phyloP scores from a whole-genome alignment of 2,797 vertebrate genomes.

The Pelochelys cantorii region DNA sequence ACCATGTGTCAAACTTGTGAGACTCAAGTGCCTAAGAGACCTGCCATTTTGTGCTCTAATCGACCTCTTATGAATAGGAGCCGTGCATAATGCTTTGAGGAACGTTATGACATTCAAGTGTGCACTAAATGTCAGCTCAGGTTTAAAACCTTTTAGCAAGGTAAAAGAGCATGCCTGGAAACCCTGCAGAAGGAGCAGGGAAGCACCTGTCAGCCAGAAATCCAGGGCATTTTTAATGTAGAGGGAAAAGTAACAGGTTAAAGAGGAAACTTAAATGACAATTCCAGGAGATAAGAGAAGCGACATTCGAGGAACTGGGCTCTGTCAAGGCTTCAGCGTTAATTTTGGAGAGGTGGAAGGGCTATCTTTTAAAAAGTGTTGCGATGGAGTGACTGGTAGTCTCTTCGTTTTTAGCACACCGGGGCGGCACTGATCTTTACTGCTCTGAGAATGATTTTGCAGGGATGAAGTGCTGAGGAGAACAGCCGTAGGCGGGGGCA shows the following conservation, averaged over 20 bases:
- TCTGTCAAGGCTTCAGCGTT: not conserved
- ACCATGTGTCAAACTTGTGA: constrained; percentile 89
- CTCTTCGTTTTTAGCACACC: not conserved
- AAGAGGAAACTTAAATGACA: constrained; percentile 66
- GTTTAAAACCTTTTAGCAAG: constrained; percentile 68
- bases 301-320: not conserved
- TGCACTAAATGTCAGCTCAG: constrained; percentile 83
- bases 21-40: constrained; percentile 88
- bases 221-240: constrained; percentile 46
- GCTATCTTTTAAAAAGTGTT: not conserved
- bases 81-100: constrained; percentile 82
- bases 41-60: constrained; percentile 96
- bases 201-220: constrained; percentile 57
- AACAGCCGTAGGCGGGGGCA: constrained; percentile 63
- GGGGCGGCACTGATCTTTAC: not conserved
- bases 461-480: constrained; percentile 57
- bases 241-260: constrained; percentile 81
- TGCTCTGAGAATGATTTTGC: constrained; percentile 50
- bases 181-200: constrained; percentile 9
- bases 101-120: constrained; percentile 83
- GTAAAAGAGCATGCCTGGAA: constrained; percentile 4
- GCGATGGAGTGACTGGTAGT: not conserved
- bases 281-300: constrained; percentile 6
- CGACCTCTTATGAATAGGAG: constrained; percentile 87
- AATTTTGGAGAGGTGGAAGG: not conserved